Conservation (phyloP, 1,140 invertebrate species). For the Yoshiicerus persimilis region DNA sequence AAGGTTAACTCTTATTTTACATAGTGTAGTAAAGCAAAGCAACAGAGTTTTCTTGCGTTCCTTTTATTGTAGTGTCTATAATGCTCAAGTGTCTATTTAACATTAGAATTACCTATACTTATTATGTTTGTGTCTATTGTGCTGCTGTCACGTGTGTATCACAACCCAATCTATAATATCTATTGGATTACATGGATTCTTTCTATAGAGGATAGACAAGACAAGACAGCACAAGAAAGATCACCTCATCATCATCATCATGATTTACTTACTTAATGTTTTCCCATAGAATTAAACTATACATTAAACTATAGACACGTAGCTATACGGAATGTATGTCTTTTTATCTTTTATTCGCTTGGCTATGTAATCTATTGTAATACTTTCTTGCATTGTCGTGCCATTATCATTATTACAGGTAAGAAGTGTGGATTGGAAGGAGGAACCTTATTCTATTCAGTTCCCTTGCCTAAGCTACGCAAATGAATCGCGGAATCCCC, state of each 20-base stretch:
- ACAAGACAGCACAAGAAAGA: no score
- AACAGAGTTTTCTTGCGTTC: neutral
- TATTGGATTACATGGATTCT: neutral
- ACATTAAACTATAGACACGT: neutral
- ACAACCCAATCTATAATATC: neutral
- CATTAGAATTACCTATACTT: neutral
- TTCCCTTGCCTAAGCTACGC: neutral
- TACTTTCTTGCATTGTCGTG: neutral
- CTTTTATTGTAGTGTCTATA: neutral
- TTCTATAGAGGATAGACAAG: neutral
- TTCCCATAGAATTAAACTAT: neutral
- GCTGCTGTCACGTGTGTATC: neutral
- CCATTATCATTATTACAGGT: neutral
- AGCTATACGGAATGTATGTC: neutral
- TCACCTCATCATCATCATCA: slow-evolving; percentile 13
- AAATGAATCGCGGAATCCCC: neutral
- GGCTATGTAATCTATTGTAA: neutral
- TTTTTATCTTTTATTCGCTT: neutral
- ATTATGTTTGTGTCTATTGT: neutral
- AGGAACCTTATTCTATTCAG: neutral
- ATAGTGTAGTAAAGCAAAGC: neutral
- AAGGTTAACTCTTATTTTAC: slow-evolving; percentile 14
- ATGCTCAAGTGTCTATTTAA: neutral
- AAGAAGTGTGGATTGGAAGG: neutral
- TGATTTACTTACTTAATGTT: slow-evolving; percentile 17